Evolutionary conservation across 2,797 vertebrate genomes (phyloP), one percentile per base, ranked within the genome.

Genomic region (Apogon talboti): DNA sequence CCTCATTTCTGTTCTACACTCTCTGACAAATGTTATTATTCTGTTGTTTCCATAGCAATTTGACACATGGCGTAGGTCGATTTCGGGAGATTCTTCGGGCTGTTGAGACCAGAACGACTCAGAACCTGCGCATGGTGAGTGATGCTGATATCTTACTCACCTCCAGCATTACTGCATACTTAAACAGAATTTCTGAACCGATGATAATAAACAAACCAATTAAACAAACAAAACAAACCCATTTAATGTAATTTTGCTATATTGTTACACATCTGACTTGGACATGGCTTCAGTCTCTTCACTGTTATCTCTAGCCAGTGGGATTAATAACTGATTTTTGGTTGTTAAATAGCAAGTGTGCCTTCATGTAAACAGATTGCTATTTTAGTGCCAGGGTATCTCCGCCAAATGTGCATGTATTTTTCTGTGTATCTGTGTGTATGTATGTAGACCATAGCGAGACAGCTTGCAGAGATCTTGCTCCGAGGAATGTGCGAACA

Each of bases 401-500:
- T 38, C 44, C 53, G 66, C 65, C 64, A 66, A 66, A n/a, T 46
- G 18, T 69, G 57, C 13, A 0, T 37, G 12, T 66, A 16, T 64
- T 12, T 75, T 35, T 68, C 49, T 75, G 41, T 78, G 53, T 76
- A 60, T 67, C 30, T 64, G 35, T 74, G 67, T 75, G 43, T 40
- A 11, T 74, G 14, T 21, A 7, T 63, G 19, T 74, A 99, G 98
- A 99, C 98, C 0, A 99, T 99, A 84, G 97, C 98, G 75, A 94
- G 98, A 82, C 98, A 99, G 90, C 90, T 99, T 69, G 98, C 98
- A 0, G 98, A 99, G 92, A 99, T 99, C 91, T 86, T 99, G 78
- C 87, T 99, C 76, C 91, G 97, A 84, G 98, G 98, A 21, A 99
- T 99, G 96, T 99, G 97, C 79, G 98, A 99, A 67, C 97, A 99